Evolutionary conservation across 2,113 vertebrate species (phyloP).

Genomic region (Chaetops frenatus): DNA sequence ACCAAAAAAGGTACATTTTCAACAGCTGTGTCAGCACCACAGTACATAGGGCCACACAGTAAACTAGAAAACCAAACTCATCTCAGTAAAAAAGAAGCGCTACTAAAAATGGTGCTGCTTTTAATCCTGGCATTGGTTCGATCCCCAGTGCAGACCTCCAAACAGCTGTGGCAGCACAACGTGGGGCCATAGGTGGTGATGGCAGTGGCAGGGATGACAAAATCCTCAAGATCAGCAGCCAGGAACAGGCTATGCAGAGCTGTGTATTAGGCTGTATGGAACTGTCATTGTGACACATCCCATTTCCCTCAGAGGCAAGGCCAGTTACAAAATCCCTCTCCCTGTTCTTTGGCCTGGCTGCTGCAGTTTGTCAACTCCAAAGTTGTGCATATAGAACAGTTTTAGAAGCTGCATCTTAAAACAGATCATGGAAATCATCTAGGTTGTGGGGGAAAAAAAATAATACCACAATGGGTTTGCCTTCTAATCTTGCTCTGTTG

Average conservation of each 20-base stretch:
- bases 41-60: not conserved
- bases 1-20: not conserved
- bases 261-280: not conserved
- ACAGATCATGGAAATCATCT: not conserved
- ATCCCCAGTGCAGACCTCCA: not conserved
- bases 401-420: not conserved
- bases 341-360: not conserved
- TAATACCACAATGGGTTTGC: not conserved
- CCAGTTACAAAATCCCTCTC: not conserved
- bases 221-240: not conserved
- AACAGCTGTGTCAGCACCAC: constrained; percentile 19
- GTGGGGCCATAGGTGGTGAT: not conserved
- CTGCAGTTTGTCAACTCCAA: not conserved
- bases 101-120: not conserved
- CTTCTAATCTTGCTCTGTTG: not conserved
- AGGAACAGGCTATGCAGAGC: not conserved
- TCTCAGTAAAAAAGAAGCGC: not conserved
- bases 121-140: not conserved
- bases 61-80: not conserved
- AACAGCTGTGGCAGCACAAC: not conserved
- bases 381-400: not conserved
- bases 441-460: not conserved
- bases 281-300: not conserved
- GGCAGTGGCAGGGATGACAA: not conserved
- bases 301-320: not conserved